Evolutionary conservation across 2,113 vertebrate genomes (phyloP).

Genomic region (Amphiprion ocellaris): DNA sequence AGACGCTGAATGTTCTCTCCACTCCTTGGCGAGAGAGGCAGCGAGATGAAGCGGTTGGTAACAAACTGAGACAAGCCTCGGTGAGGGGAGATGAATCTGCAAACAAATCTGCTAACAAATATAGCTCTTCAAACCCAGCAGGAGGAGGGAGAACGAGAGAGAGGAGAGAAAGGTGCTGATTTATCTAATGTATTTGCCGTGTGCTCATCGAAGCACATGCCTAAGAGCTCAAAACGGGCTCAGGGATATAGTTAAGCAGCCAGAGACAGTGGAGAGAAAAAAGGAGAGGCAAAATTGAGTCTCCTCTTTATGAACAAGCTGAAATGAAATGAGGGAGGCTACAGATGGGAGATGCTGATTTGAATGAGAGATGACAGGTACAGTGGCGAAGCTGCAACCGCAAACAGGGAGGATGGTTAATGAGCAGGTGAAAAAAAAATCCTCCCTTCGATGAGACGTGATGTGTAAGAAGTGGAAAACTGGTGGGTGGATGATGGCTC

Average conservation of each 20-base stretch:
- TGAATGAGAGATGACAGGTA: slow-evolving; percentile 71
- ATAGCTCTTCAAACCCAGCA: slow-evolving; percentile 43
- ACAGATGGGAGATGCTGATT: slow-evolving; percentile 61
- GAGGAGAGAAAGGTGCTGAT: slow-evolving; percentile 28
- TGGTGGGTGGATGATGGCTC: slow-evolving; percentile 25
- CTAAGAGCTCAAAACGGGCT: slow-evolving; percentile 37
- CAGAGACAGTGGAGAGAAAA: slow-evolving; percentile 17
- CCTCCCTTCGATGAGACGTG: slow-evolving; percentile 17
- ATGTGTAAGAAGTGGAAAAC: slow-evolving; percentile 40
- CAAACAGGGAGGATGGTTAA: slow-evolving; percentile 58
- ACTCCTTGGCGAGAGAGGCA: slow-evolving; percentile 14
- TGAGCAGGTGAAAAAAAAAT: slow-evolving; percentile 55
- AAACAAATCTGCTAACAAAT: slow-evolving; percentile 75
- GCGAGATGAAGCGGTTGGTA: slow-evolving; percentile 53
- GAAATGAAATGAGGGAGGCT: slow-evolving; percentile 41
- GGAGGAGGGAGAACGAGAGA: slow-evolving; percentile 9
- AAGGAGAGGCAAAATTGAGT: slow-evolving; percentile 7
- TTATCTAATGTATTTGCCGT: slow-evolving; percentile 57
- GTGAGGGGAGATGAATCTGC: slow-evolving; percentile 55
- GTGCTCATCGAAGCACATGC: slow-evolving; percentile 45
- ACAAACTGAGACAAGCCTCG: slow-evolving; percentile 60
- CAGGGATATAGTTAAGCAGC: slow-evolving; percentile 24
- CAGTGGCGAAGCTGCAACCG: slow-evolving; percentile 47
- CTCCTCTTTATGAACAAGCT: slow-evolving; percentile 36
- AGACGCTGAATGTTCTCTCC: slow-evolving; percentile 35